Conservation (phyloP, 2,797 vertebrate genomes). For the Pteropus rufus region DNA sequence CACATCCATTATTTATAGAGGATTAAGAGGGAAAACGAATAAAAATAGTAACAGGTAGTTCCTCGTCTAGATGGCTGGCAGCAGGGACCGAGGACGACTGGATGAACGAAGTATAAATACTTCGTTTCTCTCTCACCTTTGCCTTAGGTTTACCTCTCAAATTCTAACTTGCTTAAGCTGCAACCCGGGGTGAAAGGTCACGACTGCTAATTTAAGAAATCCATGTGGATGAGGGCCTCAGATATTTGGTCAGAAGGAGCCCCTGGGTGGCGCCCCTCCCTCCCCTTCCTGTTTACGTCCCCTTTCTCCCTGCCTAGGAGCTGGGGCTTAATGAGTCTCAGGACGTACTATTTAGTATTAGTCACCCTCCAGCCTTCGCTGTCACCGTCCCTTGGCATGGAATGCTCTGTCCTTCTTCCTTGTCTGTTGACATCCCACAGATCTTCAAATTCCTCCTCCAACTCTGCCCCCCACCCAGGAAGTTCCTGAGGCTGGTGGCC, state of each 20-base stretch:
- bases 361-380: not conserved
- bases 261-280: not conserved
- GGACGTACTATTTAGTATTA: not conserved
- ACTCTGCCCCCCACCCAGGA: rapidly evolving
- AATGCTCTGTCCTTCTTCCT: no score
- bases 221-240: rapidly evolving
- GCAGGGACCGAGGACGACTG: rapidly evolving
- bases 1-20: not conserved
- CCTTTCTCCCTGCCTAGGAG: not conserved
- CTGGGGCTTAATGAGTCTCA: not conserved
- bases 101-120: not conserved
- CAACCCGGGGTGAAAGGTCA: not conserved
- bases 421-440: not conserved
- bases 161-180: not conserved
- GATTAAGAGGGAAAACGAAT: not conserved
- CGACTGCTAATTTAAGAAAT: not conserved
- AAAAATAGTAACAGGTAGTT: not conserved
- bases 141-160: not conserved
- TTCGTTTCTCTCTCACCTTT: not conserved
- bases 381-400: no score
- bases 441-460: not conserved
- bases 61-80: not conserved
- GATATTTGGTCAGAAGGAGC: not conserved
- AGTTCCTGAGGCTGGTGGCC: not conserved
- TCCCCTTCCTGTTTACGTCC: no score